Conservation (phyloP, 2,888 invertebrate species). For the Drosophila dives region DNA sequence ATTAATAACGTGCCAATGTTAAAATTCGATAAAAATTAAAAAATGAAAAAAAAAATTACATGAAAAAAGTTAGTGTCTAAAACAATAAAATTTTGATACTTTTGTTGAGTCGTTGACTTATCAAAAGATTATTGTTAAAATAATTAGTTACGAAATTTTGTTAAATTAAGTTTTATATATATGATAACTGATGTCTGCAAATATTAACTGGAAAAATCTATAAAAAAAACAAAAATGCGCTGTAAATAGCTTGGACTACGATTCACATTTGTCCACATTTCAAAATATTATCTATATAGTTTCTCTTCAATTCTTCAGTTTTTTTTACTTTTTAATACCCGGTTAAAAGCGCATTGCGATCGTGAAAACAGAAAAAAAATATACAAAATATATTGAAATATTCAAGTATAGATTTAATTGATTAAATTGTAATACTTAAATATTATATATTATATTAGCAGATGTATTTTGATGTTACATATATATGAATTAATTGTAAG, state of each 20-base stretch:
- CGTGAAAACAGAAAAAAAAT: conserved; percentile 27
- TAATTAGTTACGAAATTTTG: conserved; percentile 48
- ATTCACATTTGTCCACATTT: neutral
- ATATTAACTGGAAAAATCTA: conserved; percentile 18
- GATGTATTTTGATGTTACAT: conserved; percentile 74
- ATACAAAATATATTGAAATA: conserved; percentile 8
- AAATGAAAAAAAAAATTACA: conserved; percentile 28
- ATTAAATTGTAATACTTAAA: conserved; percentile 27
- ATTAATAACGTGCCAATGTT: conserved; percentile 77
- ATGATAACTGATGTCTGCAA: conserved; percentile 28
- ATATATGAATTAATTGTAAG: conserved; percentile 76
- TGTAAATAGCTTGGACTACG: conserved; percentile 36
- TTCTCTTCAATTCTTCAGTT: neutral
- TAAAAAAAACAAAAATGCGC: conserved; percentile 29
- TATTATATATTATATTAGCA: conserved; percentile 38
- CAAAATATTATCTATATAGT: neutral
- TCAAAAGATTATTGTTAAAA: conserved; percentile 41
- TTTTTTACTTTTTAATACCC: conserved; percentile 32
- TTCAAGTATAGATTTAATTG: conserved; percentile 22
- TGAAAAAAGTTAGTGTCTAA: conserved; percentile 34
- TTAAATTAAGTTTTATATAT: conserved; percentile 57
- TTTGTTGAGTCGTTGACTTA: conserved; percentile 51
- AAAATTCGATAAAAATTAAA: conserved; percentile 34
- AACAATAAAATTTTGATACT: conserved; percentile 39
- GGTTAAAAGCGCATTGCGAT: conserved; percentile 36